Base-by-base conservation (phyloP, 2,888 invertebrate genomes). In the Meghimatium bilineatum region DNA sequence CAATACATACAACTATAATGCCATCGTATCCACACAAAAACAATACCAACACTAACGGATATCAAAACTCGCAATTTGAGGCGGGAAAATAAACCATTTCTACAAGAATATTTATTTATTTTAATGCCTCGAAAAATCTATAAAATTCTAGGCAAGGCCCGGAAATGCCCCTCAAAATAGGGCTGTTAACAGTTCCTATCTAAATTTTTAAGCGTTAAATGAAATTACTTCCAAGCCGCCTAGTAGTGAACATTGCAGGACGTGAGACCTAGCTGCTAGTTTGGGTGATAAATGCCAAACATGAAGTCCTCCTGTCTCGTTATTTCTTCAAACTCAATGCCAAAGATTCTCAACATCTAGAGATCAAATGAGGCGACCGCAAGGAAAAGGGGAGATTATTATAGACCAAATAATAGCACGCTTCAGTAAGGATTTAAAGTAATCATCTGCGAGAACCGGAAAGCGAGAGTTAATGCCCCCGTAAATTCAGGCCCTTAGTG, bases 261-360 rank as follows among this genome's bases (percentile, higher is more conserved):
- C 71, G 38, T 38, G 71, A 38, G 71, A 5, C 26, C 38, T 71
- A 26, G 71, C 71, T 71, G 36, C 36, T 12, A 71, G 71, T 71
- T 71, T 71, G 36, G 36, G 3, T 38, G 71, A 71, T 23, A 26
- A 71, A 38, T 38, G 71, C 71, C 71, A 71, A 71, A 71, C n/a
- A 71, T 26, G 36, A 71, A 26, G 71, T 71, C 71, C 36, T 38
- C 38, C 38, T 26, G 26, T 71, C 26, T 71, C 29, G 29, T 29
- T 32, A 75, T 32, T 75, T 56, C 52, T 52, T 34, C 75, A 75
- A 52, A 75, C 49, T 75, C 12, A 49, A 52, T 38, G 2, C 52
- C 49, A 6, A 56, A 32, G 49, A 56, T 52, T 49, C 29, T 17
- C 26, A 38, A 5, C 32, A 38, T 34, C 32, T 34, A 56, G 29